phyloP scores from a whole-genome alignment of 2,113 vertebrate genomes.

The Tretioscincus oriximinensis region DNA sequence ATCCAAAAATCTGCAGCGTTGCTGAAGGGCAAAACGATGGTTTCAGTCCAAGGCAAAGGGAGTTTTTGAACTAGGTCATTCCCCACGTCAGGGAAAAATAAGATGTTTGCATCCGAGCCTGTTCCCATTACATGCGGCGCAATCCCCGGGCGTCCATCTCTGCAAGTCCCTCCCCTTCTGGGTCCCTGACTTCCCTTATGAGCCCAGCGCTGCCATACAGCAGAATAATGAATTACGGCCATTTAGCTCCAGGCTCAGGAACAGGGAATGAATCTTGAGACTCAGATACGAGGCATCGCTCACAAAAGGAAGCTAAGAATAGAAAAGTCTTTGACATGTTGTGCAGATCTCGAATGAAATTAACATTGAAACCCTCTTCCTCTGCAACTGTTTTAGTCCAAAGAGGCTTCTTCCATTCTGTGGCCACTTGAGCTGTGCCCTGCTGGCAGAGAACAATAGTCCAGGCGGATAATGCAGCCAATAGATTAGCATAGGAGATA shows the following conservation, averaged over 20 bases:
- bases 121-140: not conserved
- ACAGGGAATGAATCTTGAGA: conserved; percentile 6
- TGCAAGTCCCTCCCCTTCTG: rapidly evolving
- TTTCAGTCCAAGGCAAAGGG: not conserved
- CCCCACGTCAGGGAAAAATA: not conserved
- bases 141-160: not conserved
- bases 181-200: not conserved
- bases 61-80: not conserved
- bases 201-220: not conserved
- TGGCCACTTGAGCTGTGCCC: not conserved
- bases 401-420: not conserved
- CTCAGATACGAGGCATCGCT: not conserved
- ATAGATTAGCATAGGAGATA: not conserved
- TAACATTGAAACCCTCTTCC: conserved; percentile 3
- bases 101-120: not conserved
- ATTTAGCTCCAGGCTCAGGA: conserved; percentile 13
- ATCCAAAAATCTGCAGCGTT: not conserved
- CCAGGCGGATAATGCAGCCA: not conserved
- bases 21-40: not conserved
- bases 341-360: conserved; percentile 22
- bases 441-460: not conserved
- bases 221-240: conserved; percentile 11
- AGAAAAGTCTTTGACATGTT: conserved; percentile 18
- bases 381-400: not conserved
- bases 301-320: not conserved